Percentiles rank a stretch among this genome's conserved stretches.
phyloP scores from a whole-genome alignment of 2,797 vertebrate species.

The Coreius guichenoti region DNA sequence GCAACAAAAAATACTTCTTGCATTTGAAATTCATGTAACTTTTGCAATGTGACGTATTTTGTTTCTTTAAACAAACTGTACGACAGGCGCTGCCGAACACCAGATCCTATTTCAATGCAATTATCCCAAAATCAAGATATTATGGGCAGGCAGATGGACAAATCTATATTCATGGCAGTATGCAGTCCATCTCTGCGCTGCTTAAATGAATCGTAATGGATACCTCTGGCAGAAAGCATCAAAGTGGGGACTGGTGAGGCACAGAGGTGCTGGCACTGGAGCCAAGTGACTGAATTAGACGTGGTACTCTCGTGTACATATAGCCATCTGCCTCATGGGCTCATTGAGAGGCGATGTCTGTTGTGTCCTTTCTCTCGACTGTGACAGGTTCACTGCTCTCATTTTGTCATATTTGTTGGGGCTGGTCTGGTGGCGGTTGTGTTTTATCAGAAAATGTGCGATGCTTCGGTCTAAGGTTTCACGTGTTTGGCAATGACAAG shows the following conservation, averaged over 20 bases:
- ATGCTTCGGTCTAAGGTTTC: not conserved
- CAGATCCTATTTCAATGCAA: constrained; percentile 17
- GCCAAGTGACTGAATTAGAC: constrained; percentile 40
- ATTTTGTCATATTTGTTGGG: constrained; percentile 10
- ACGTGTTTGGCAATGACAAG: not conserved
- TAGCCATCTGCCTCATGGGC: constrained; percentile 47
- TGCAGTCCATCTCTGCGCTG: not conserved
- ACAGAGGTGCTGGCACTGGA: constrained; percentile 3
- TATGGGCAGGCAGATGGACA: constrained; percentile 45
- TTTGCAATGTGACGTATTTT: not conserved
- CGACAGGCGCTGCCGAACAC: not conserved
- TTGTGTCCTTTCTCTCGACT: constrained; percentile 18
- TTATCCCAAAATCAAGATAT: constrained; percentile 34
- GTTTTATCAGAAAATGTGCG: not conserved
- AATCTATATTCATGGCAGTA: constrained; percentile 47
- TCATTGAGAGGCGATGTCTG: constrained; percentile 32
- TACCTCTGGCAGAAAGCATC: constrained; percentile 39
- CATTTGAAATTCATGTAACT: not conserved
- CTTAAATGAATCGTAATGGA: constrained; percentile 42
- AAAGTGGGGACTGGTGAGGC: not conserved
- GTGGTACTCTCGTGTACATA: constrained; percentile 30
- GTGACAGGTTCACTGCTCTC: constrained; percentile 28
- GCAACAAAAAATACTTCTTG: not conserved
- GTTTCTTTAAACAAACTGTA: not conserved
- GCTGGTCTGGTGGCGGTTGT: not conserved